phyloP scores from a whole-genome alignment of 2,797 vertebrate genomes.

The Sorex maritimensis region DNA sequence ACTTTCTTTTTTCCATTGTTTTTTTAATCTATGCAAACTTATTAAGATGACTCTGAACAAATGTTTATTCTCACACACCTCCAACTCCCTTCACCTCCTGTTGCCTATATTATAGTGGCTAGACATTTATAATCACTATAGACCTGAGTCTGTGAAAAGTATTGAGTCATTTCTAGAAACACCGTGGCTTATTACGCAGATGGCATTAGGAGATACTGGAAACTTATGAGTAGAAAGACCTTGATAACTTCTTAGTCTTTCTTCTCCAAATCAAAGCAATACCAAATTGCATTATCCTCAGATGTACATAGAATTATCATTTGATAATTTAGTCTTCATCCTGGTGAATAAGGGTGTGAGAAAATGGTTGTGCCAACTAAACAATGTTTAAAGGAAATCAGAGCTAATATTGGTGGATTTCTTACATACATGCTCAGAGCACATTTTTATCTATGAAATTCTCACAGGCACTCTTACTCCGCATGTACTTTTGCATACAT shows the following conservation, averaged over 20 bases:
- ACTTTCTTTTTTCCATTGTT: neutral
- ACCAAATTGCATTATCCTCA: conserved; percentile 63
- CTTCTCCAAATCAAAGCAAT: conserved; percentile 59
- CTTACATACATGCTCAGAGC: neutral
- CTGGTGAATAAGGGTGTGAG: neutral
- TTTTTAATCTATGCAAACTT: conserved; percentile 65
- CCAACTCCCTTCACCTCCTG: neutral
- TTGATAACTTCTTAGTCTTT: conserved; percentile 69
- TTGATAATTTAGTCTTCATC: conserved; percentile 72
- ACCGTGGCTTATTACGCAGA: conserved; percentile 10
- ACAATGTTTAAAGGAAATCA: neutral
- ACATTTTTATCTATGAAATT: conserved; percentile 45
- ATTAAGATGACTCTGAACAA: conserved; percentile 57
- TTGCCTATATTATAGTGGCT: neutral
- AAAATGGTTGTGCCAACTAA: conserved; percentile 42
- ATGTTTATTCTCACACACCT: neutral
- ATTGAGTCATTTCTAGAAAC: conserved; percentile 67
- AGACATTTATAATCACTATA: conserved; percentile 44
- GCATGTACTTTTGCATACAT: neutral
- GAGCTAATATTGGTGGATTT: conserved; percentile 2
- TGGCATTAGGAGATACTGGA: neutral
- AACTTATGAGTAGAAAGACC: conserved; percentile 62
- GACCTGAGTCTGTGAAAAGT: conserved; percentile 16
- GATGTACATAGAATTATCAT: conserved; percentile 23
- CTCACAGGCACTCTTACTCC: neutral